Conservation (phyloP, 1,140 invertebrate species). For the Zaprionus ghesquierei region DNA sequence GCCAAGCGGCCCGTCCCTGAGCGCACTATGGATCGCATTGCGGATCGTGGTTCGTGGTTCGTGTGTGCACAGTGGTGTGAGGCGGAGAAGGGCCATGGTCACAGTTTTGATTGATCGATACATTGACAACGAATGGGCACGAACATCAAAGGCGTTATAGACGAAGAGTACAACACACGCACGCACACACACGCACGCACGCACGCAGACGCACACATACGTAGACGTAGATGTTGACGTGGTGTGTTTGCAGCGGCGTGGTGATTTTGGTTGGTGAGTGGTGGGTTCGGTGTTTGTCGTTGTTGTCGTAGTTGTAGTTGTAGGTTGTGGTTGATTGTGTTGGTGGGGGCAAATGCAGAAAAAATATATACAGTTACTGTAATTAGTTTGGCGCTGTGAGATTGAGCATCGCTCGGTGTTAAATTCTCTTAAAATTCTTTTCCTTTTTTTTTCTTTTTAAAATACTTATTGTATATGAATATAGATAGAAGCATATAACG, state of each 20-base stretch:
- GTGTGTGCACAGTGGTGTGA: neutral
- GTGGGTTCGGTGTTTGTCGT: slow-evolving; percentile 15
- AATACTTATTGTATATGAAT: slow-evolving; percentile 19
- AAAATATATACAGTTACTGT: slow-evolving; percentile 79
- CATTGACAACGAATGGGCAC: slow-evolving; percentile 50
- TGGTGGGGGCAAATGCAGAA: slow-evolving; percentile 75
- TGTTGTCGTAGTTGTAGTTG: slow-evolving; percentile 34
- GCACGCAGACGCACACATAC: slow-evolving; percentile 30
- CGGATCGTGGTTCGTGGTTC: neutral
- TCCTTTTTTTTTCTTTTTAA: slow-evolving; percentile 21
- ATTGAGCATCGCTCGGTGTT: slow-evolving; percentile 56
- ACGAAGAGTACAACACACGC: slow-evolving; percentile 61
- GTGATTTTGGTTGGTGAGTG: slow-evolving; percentile 30
- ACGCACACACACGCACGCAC: neutral
- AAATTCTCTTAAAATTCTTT: slow-evolving; percentile 27
- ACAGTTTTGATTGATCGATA: slow-evolving; percentile 23
- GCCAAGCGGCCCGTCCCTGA: slow-evolving; percentile 91
- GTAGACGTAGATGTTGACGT: neutral
- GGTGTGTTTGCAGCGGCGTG: neutral
- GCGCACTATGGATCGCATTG: slow-evolving; percentile 84
- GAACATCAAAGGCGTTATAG: slow-evolving; percentile 47
- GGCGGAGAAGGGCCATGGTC: neutral
- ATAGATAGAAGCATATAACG: slow-evolving; percentile 65
- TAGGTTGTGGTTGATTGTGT: slow-evolving; percentile 44
- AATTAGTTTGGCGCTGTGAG: slow-evolving; percentile 73